Evolutionary conservation across 2,797 vertebrate species (phyloP).

Genomic region (Percopsis omiscomaycus): DNA sequence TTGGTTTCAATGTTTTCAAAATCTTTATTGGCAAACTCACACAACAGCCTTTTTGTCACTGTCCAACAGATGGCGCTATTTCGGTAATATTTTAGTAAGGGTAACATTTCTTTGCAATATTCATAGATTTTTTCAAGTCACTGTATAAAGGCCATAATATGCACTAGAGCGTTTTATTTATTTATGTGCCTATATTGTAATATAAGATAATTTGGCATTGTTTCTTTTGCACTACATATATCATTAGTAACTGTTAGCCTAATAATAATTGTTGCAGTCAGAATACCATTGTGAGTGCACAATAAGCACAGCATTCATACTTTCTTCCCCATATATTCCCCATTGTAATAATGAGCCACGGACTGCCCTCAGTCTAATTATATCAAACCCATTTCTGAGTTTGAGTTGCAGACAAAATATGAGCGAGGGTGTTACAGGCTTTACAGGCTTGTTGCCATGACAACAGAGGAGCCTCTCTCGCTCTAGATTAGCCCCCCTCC

Average conservation of each 20-base stretch:
- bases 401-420: constrained; percentile 76
- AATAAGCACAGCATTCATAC: neutral
- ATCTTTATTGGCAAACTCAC: constrained; percentile 75
- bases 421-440: constrained; percentile 75
- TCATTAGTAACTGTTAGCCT: neutral
- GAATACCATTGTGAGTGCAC: neutral
- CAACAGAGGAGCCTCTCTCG: constrained; percentile 78
- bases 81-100: neutral
- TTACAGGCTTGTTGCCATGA: constrained; percentile 91
- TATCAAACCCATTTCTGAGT: constrained; percentile 45
- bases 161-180: too few relatives aligned
- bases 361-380: constrained; percentile 49
- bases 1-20: constrained; percentile 61
- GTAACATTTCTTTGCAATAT: neutral
- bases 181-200: neutral
- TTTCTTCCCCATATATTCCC: constrained; percentile 14
- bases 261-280: neutral
- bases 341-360: constrained; percentile 25
- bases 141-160: neutral
- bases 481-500: constrained; percentile 35
- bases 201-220: neutral
- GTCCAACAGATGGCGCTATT: constrained; percentile 43
- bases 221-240: neutral
- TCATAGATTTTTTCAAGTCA: too few relatives aligned
- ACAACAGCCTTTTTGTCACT: neutral